Conservation (phyloP, 2,888 invertebrate species). For the Teinopalpus imperialis region DNA sequence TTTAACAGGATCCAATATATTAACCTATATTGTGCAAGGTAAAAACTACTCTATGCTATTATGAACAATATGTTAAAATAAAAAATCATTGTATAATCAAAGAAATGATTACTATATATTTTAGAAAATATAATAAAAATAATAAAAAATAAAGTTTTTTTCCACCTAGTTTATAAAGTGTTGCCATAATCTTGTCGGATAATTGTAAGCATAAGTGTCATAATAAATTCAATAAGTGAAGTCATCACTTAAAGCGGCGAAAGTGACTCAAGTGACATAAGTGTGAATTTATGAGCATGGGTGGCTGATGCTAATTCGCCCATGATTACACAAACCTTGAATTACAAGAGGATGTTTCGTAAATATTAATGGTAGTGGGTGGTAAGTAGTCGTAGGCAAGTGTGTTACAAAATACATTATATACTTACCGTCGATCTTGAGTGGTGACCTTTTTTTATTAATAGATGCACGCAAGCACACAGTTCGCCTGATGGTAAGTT, state of each 20-base stretch:
- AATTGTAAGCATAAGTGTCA: conserved; percentile 7
- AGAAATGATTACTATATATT: no score
- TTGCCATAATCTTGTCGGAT: not conserved
- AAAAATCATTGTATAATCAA: no score
- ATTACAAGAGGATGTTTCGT: not conserved
- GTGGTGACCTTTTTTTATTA: no score
- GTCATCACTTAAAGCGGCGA: conserved; percentile 5
- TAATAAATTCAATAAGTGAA: conserved; percentile 21
- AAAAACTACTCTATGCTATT: no score
- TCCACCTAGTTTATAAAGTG: not conserved
- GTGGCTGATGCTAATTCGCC: conserved; percentile 9
- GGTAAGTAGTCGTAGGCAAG: not conserved
- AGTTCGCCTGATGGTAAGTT: no score
- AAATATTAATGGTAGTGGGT: conserved; percentile 5
- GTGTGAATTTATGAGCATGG: conserved; percentile 16
- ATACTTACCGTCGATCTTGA: no score
- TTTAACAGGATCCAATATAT: not conserved
- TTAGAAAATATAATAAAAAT: no score
- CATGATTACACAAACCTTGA: not conserved
- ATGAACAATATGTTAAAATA: no score
- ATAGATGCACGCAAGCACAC: no score
- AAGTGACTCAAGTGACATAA: conserved; percentile 27
- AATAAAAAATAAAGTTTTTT: no score
- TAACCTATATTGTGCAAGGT: no score
- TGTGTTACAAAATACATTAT: no score